Conservation (phyloP, 2,113 vertebrate genomes). For the Anguilla japonica region DNA sequence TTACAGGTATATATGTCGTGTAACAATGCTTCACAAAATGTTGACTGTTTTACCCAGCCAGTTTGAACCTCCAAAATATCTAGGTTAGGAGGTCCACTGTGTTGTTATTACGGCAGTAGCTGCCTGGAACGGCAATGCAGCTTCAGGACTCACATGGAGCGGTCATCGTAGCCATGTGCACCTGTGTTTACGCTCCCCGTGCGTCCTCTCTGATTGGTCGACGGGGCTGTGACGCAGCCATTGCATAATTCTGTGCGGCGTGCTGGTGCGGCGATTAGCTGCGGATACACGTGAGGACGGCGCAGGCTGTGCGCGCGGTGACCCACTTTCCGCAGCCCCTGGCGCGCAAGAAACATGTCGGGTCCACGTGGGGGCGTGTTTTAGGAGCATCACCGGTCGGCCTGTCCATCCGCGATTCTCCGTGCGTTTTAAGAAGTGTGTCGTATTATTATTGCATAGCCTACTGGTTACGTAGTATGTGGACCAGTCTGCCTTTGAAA, state of each 20-base stretch:
- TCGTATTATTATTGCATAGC: neutral
- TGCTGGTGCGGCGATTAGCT: slow-evolving; percentile 51
- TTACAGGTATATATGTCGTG: neutral
- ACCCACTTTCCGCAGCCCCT: slow-evolving; percentile 63
- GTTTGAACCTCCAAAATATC: slow-evolving; percentile 20
- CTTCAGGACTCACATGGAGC: slow-evolving; percentile 79
- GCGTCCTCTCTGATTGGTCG: slow-evolving; percentile 75
- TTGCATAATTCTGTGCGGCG: slow-evolving; percentile 75
- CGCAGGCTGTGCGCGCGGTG: slow-evolving; percentile 51
- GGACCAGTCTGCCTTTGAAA: neutral
- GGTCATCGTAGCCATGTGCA: slow-evolving; percentile 79
- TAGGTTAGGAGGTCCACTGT: slow-evolving; percentile 49
- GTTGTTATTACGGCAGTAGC: slow-evolving; percentile 38
- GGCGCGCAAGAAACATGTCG: slow-evolving; percentile 41
- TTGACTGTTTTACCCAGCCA: neutral
- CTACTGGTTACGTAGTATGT: neutral
- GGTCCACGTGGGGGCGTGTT: slow-evolving; percentile 70
- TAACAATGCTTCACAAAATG: neutral
- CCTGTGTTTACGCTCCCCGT: slow-evolving; percentile 81
- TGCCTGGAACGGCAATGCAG: slow-evolving; percentile 46
- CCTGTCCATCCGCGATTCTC: neutral
- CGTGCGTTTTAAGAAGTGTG: neutral
- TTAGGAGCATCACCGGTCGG: neutral
- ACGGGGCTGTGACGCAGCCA: slow-evolving; percentile 67
- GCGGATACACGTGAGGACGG: slow-evolving; percentile 75